These are phyloP conservation scores for Pachliopta kotzebuea DNA, from an alignment of 2,888 invertebrate species.

Conservation along the genomic window DNA sequence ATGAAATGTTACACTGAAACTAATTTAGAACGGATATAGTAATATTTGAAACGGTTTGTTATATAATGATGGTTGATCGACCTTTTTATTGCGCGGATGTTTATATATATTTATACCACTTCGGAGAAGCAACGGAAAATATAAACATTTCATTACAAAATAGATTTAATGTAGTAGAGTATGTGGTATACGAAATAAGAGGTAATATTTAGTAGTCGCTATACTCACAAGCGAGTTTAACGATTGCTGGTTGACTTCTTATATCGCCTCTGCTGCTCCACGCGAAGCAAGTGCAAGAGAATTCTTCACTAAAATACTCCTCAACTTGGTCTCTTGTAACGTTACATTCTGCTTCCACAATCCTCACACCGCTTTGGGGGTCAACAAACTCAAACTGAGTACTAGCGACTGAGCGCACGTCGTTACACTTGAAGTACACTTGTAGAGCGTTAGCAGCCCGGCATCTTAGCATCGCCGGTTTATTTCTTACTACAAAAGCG, in stretches of 20 bases:
- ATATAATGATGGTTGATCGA: slow-evolving; percentile 42
- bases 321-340: slow-evolving; percentile 95
- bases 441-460: slow-evolving; percentile 93
- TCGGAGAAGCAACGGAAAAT: slow-evolving; percentile 15
- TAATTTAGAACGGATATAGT: slow-evolving; percentile 59
- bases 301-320: slow-evolving; percentile 95
- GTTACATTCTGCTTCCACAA: slow-evolving; percentile 92
- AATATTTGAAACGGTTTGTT: slow-evolving; percentile 39
- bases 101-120: slow-evolving; percentile 25
- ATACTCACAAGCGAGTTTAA: slow-evolving; percentile 97
- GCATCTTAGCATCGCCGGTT: slow-evolving; percentile 93
- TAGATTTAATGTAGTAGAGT: too few species aligned
- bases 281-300: slow-evolving; percentile 96
- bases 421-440: slow-evolving; percentile 96
- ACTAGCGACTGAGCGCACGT: slow-evolving; percentile 83
- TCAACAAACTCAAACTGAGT: slow-evolving; percentile 92
- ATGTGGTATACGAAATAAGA: too few species aligned
- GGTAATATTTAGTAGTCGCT: too few species aligned
- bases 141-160: too few species aligned
- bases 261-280: slow-evolving; percentile 94
- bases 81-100: slow-evolving; percentile 38
- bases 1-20: slow-evolving; percentile 64
- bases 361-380: slow-evolving; percentile 92
- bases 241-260: slow-evolving; percentile 91
- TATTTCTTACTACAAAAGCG: slow-evolving; percentile 94